A percentile compares a stretch with the other conserved stretches of the same genome.
Evolutionary conservation across 2,797 vertebrate genomes (phyloP).

Genomic region (Phalloptychus januarius): DNA sequence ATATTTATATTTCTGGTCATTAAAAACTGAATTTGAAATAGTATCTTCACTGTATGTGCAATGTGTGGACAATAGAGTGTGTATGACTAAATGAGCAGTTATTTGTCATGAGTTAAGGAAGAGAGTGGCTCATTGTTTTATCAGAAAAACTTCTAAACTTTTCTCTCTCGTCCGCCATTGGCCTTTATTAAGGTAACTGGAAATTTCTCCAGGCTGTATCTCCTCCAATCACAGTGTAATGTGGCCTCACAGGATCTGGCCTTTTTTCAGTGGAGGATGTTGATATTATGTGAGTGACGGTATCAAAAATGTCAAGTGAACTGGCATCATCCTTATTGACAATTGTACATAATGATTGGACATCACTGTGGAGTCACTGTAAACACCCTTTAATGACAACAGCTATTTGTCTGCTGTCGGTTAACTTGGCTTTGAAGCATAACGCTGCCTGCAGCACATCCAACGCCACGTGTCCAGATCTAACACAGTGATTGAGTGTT

Average conservation of each 20-base stretch:
- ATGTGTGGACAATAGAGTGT: constrained; percentile 58
- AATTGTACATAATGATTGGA: constrained; percentile 36
- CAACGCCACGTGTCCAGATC: constrained; percentile 64
- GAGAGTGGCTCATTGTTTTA: constrained; percentile 45
- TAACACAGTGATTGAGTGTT: constrained; percentile 68
- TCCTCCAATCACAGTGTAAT: constrained; percentile 7
- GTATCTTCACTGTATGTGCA: not conserved
- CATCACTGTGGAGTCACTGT: constrained; percentile 34
- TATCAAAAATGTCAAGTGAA: constrained; percentile 46
- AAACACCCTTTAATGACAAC: constrained; percentile 63
- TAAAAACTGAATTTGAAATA: not conserved
- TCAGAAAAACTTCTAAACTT: constrained; percentile 51
- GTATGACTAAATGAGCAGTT: constrained; percentile 60
- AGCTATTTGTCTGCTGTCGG: constrained; percentile 61
- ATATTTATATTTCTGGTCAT: not conserved
- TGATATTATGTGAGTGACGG: constrained; percentile 25
- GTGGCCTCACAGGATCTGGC: constrained; percentile 32
- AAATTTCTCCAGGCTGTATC: constrained; percentile 35
- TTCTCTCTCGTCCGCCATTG: constrained; percentile 27
- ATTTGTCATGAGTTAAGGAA: constrained; percentile 53
- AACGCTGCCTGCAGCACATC: constrained; percentile 49
- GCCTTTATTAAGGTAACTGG: constrained; percentile 19
- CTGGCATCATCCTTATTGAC: constrained; percentile 29
- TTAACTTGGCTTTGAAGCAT: constrained; percentile 69
- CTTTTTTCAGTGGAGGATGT: constrained; percentile 44